Evolutionary conservation across 2,888 invertebrate species (phyloP).

Genomic region (Archips crataeganus): DNA sequence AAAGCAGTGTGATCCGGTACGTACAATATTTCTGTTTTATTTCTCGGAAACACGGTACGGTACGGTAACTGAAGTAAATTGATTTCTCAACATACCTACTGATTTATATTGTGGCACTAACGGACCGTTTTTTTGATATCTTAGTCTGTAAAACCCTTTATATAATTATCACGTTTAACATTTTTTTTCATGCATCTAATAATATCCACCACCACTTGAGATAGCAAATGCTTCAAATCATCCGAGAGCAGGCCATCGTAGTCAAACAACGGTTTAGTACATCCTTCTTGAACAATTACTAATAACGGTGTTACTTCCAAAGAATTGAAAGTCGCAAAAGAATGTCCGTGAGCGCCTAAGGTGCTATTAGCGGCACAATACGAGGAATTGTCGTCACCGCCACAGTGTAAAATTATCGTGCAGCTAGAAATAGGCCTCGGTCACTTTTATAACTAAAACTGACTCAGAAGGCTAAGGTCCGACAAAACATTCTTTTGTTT

Average conservation of each 20-base stretch:
- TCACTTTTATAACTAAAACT: conserved; percentile 48
- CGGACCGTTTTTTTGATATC: not conserved
- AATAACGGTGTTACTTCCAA: conserved; percentile 20
- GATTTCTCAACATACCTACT: not conserved
- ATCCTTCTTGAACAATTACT: conserved; percentile 12
- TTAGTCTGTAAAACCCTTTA: not conserved
- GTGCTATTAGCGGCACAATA: conserved; percentile 42
- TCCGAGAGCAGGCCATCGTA: not conserved
- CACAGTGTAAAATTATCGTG: conserved; percentile 47
- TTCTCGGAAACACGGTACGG: not conserved
- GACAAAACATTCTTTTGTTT: conserved; percentile 29
- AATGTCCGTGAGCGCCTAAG: conserved; percentile 13
- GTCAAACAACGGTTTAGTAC: conserved; percentile 12
- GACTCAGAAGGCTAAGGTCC: conserved; percentile 51
- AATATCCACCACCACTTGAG: not conserved
- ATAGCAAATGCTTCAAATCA: not conserved
- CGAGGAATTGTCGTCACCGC: conserved; percentile 49
- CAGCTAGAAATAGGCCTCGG: conserved; percentile 48
- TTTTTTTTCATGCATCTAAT: not conserved
- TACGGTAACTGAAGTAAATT: not conserved
- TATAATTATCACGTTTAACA: not conserved
- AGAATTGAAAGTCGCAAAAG: conserved; percentile 28
- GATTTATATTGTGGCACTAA: not conserved
- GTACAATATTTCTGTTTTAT: not conserved
- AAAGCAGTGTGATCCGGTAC: not conserved